Evolutionary conservation across 1,140 invertebrate genomes (phyloP).

Genomic region (Bombus superbus): DNA sequence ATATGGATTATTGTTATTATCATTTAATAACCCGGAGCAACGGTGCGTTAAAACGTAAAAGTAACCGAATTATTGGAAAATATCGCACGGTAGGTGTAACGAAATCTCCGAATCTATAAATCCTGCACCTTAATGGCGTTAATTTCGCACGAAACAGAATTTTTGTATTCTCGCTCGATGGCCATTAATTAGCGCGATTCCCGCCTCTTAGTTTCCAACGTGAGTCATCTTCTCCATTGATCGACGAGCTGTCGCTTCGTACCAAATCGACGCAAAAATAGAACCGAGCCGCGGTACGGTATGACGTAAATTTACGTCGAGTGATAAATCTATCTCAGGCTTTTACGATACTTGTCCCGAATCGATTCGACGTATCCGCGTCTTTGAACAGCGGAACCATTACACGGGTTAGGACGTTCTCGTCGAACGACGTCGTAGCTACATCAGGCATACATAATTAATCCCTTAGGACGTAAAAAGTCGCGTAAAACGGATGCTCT

Average conservation of each 20-base stretch:
- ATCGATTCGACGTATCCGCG: slow-evolving; percentile 26
- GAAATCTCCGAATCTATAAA: background rate
- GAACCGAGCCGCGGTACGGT: background rate
- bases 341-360: background rate
- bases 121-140: background rate
- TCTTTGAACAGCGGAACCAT: slow-evolving; percentile 19
- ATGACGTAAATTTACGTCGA: too few relatives aligned
- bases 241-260: too few relatives aligned
- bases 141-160: background rate
- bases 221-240: background rate
- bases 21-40: background rate
- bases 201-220: background rate
- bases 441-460: slow-evolving; percentile 23
- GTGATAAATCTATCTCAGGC: background rate
- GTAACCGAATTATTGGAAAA: background rate
- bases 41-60: background rate
- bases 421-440: too few relatives aligned
- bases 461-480: slow-evolving; percentile 17
- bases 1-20: background rate
- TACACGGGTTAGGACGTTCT: too few relatives aligned
- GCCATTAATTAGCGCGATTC: background rate
- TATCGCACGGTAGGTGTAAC: background rate
- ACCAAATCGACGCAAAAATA: background rate
- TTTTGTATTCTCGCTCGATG: background rate
- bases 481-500: background rate